Percentiles rank a stretch among this genome's conserved stretches.
Evolutionary conservation across 2,888 invertebrate genomes (phyloP).

Genomic region (Apotomis turbidana): DNA sequence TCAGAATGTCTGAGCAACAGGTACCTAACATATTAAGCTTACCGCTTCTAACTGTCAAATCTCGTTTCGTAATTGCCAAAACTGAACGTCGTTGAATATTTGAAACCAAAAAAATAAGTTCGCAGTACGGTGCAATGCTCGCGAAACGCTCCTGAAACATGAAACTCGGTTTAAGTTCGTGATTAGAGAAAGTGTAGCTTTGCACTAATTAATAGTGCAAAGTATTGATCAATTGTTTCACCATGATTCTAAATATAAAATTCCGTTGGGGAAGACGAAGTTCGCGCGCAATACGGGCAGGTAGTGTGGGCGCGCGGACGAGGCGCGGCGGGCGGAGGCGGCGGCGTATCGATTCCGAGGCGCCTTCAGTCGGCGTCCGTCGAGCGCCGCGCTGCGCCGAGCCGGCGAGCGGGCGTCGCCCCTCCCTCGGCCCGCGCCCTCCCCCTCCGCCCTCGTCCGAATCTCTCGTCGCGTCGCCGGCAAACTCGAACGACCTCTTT

Average conservation of each 20-base stretch:
- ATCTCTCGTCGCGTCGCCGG: conserved; percentile 73
- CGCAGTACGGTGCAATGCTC: not conserved
- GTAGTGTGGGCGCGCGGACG: conserved; percentile 67
- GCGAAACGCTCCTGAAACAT: not conserved
- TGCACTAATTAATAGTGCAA: conserved; percentile 78
- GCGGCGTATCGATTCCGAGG: conserved; percentile 79
- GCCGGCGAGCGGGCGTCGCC: conserved; percentile 76
- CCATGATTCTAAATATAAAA: conserved; percentile 84
- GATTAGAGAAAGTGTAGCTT: conserved; percentile 66
- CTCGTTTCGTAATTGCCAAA: conserved; percentile 6
- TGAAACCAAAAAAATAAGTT: conserved; percentile 19
- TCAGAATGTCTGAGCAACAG: conserved; percentile 42
- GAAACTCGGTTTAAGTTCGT: conserved; percentile 19
- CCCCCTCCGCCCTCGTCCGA: conserved; percentile 54
- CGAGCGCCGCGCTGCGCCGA: conserved; percentile 83
- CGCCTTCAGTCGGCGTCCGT: conserved; percentile 82
- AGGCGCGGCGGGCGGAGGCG: conserved; percentile 64
- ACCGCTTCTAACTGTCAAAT: conserved; percentile 3
- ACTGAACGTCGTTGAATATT: conserved; percentile 16
- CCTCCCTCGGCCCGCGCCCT: conserved; percentile 63
- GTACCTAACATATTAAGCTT: conserved; percentile 15
- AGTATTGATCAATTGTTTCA: conserved; percentile 83
- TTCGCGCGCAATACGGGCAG: conserved; percentile 82
- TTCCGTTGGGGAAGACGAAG: conserved; percentile 81
- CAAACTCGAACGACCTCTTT: conserved; percentile 83